These are phyloP conservation scores for Drosophila austrosaltans DNA, from an alignment of 2,888 invertebrate species.

Conservation along the genomic window DNA sequence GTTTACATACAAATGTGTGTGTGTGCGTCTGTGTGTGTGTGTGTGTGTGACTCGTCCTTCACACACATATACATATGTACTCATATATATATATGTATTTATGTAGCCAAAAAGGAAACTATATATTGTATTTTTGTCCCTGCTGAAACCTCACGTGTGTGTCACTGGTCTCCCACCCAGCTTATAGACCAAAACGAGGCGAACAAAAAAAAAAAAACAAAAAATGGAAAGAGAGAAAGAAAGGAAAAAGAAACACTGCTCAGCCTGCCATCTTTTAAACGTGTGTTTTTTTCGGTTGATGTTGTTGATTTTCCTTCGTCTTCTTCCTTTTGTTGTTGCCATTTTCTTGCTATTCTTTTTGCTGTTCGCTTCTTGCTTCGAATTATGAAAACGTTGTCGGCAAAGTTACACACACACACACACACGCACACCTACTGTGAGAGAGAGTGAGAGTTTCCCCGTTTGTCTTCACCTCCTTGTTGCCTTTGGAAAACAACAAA, in stretches of 20 bases:
- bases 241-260: slow-evolving; percentile 52
- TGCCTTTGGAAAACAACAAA: slow-evolving; percentile 9
- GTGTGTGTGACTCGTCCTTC: slow-evolving; percentile 36
- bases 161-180: slow-evolving; percentile 2
- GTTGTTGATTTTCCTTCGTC: slow-evolving; percentile 57
- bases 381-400: slow-evolving; percentile 62
- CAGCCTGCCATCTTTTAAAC: slow-evolving; percentile 62
- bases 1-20: neutral
- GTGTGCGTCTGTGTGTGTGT: slow-evolving; percentile 36
- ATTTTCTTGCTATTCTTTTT: slow-evolving; percentile 21
- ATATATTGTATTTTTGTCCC: slow-evolving; percentile 57
- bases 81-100: slow-evolving; percentile 1
- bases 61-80: slow-evolving; percentile 45
- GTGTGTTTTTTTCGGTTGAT: slow-evolving; percentile 43
- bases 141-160: slow-evolving; percentile 65
- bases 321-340: slow-evolving; percentile 23
- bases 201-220: too few species aligned
- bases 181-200: slow-evolving; percentile 22
- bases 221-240: too few species aligned
- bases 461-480: slow-evolving; percentile 39
- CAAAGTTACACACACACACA: slow-evolving; percentile 14
- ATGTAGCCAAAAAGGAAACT: slow-evolving; percentile 18
- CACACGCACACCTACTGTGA: too few species aligned
- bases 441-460: neutral
- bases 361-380: slow-evolving; percentile 31